Evolutionary conservation across 2,888 invertebrate genomes (phyloP).

Genomic region (Ormia ochracea): DNA sequence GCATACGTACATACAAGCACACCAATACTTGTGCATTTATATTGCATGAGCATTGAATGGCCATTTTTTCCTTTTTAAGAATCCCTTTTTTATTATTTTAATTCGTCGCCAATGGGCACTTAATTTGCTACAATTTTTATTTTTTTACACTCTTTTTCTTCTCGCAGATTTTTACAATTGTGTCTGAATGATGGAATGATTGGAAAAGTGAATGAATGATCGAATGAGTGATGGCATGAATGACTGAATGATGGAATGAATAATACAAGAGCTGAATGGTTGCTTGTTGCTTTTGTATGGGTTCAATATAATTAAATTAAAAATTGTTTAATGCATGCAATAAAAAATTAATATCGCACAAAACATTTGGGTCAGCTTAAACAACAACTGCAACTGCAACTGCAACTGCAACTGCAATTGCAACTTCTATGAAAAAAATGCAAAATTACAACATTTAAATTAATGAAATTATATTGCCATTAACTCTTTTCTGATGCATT

Average conservation of each 20-base stretch:
- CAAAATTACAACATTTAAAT: slow-evolving; percentile 22
- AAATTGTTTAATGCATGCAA: slow-evolving; percentile 40
- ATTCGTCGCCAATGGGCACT: slow-evolving; percentile 53
- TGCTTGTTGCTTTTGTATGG: slow-evolving; percentile 15
- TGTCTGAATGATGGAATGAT: slow-evolving; percentile 28
- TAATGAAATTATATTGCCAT: slow-evolving; percentile 40
- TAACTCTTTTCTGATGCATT: slow-evolving; percentile 17
- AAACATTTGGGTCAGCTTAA: slow-evolving; percentile 52
- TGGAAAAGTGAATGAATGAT: not conserved
- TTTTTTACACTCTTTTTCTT: not conserved
- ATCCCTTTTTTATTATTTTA: slow-evolving; percentile 22
- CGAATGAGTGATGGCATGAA: not conserved
- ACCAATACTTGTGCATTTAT: not conserved
- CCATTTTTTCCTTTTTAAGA: not conserved
- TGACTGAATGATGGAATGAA: not conserved
- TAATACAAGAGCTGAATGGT: not conserved
- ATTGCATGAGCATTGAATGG: slow-evolving; percentile 11
- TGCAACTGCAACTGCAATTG: not conserved
- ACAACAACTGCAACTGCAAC: not conserved
- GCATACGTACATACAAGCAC: not conserved
- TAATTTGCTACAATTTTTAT: slow-evolving; percentile 48
- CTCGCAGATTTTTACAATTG: slow-evolving; percentile 6
- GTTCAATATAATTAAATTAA: slow-evolving; percentile 57
- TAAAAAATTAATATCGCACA: slow-evolving; percentile 41
- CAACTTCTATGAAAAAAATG: not conserved